Evolutionary conservation across 1,140 invertebrate genomes (phyloP), one percentile per base, ranked within the genome.

Genomic region (Calephelis virginiensis): DNA sequence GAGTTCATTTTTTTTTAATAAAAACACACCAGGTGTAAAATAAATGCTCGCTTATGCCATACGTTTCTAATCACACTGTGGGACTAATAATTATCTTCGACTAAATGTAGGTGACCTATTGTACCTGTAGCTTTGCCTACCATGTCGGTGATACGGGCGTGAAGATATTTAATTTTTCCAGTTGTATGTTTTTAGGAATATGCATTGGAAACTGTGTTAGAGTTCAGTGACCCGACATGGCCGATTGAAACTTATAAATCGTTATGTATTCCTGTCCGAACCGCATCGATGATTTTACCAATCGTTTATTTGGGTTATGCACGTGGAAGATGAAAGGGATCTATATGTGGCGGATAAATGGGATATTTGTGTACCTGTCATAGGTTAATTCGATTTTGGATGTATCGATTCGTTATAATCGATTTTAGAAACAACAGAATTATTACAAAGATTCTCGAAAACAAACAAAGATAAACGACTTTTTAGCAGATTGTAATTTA

Each of bases 221-320:
- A 37, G 53, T 56, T 56, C 53, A 56, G 14, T 56, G 53, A 56
- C 56, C 8, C 6, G n/a, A 28, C 12, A 38, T 28, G n/a, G n/a
- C 1, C 40, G 56, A 59, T 59, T 59, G 56, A 59, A 40, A 59
- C 56, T 59, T 59, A 59, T 59, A 59, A 59, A 59, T 59, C 56
- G 56, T n/a, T 28, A 56, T 56, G 53, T 56, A 56, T 56, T 56
- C 53, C 13, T 38, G 56, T 59, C 37, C 56, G 37, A 59, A 38
- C 8, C 53, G 53, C 37, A 13, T 59, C 37, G 12, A 59, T 38
- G 56, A 5, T 4, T 43, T 8, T 59, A 38, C 28, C 56, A 38
- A 59, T n/a, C 28, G 56, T 59, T 59, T 59, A 59, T 59, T 59
- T 59, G 56, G 56, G 56, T 59, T 59, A 59, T 59, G 56, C 56